These are phyloP conservation scores for Lagorchestes hirsutus DNA, from an alignment of 2,797 vertebrate species.

Conservation along the genomic window DNA sequence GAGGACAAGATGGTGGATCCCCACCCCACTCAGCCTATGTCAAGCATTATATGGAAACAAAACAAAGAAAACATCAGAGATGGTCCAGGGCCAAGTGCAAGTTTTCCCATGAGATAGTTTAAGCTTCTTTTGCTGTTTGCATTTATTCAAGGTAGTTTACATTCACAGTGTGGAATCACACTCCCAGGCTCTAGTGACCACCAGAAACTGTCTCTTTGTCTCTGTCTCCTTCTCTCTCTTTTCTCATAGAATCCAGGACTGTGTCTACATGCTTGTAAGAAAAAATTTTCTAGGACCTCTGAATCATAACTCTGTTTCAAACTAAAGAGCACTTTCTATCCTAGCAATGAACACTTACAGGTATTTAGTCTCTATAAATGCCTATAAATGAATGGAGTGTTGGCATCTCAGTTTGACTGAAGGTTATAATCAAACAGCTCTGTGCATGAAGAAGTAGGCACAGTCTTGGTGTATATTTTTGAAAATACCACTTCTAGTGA, in stretches of 20 bases:
- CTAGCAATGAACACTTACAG: constrained; percentile 26
- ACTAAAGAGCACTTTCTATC: background rate
- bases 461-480: background rate
- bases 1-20: background rate
- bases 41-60: background rate
- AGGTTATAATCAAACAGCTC: background rate
- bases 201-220: background rate
- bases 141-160: background rate
- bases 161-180: background rate
- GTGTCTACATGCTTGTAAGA: background rate
- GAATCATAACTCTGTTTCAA: constrained; percentile 26
- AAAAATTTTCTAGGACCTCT: constrained; percentile 16
- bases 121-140: background rate
- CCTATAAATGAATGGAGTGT: constrained; percentile 9
- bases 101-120: background rate
- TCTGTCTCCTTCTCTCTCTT: background rate
- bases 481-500: background rate
- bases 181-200: background rate
- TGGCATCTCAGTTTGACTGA: background rate
- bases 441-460: background rate
- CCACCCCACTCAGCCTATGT: background rate
- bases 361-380: background rate
- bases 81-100: background rate
- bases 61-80: background rate
- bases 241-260: background rate